phyloP scores from a whole-genome alignment of 2,797 vertebrate species.

The Enoplosus armatus region DNA sequence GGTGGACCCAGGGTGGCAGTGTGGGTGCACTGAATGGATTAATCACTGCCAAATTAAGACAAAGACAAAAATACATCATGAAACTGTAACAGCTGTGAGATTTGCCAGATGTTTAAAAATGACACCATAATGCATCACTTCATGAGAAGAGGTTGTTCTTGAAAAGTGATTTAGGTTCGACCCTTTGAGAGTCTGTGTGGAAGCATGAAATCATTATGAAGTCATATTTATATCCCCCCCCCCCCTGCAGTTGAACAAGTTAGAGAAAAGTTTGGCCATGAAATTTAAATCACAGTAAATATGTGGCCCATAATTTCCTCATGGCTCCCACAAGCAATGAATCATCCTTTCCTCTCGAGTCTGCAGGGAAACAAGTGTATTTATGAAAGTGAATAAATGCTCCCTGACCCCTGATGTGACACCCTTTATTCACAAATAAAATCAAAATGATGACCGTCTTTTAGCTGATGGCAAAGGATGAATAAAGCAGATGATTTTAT shows the following conservation, averaged over 20 bases:
- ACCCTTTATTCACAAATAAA: slow-evolving; percentile 36
- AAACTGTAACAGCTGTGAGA: not conserved
- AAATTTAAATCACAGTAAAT: slow-evolving; percentile 43
- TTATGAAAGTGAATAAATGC: slow-evolving; percentile 38
- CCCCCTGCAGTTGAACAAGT: slow-evolving; percentile 28
- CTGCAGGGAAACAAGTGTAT: slow-evolving; percentile 29
- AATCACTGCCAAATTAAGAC: slow-evolving; percentile 15
- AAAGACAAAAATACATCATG: slow-evolving; percentile 5
- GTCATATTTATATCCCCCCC: slow-evolving; percentile 34
- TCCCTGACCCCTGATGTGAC: slow-evolving; percentile 19
- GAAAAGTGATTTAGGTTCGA: slow-evolving; percentile 11
- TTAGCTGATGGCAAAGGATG: slow-evolving; percentile 14
- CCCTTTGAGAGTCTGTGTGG: slow-evolving; percentile 15
- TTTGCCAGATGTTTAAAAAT: slow-evolving; percentile 21
- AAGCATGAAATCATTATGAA: slow-evolving; percentile 47
- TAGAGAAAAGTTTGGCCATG: slow-evolving; percentile 34
- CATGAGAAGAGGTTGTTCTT: slow-evolving; percentile 19
- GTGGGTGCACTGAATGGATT: slow-evolving; percentile 46
- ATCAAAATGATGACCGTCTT: slow-evolving; percentile 32
- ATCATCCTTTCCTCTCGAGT: slow-evolving; percentile 22
- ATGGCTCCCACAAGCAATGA: slow-evolving; percentile 38
- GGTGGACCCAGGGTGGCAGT: slow-evolving; percentile 27
- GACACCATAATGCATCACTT: not conserved
- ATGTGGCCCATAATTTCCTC: slow-evolving; percentile 36
- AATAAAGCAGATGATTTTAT: slow-evolving; percentile 32